These are phyloP conservation scores for Actinopyga echinites DNA, from an alignment of 53 echinoderm and acorn worm genomes.

Conservation along the genomic window DNA sequence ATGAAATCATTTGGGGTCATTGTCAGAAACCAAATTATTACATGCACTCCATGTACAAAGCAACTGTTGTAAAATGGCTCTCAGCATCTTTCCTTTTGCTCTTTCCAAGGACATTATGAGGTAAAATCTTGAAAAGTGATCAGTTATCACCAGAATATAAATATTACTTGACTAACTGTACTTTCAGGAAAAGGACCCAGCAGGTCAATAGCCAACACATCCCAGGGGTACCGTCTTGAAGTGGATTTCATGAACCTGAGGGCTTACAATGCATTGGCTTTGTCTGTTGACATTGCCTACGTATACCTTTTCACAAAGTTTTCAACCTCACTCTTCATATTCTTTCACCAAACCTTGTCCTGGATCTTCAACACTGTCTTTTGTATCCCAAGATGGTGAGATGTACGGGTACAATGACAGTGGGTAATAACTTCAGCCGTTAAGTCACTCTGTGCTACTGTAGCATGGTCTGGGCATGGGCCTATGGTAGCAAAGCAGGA, in stretches of 20 bases:
- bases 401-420: not conserved
- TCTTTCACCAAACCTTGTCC: not conserved
- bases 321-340: not conserved
- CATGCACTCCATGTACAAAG: not conserved
- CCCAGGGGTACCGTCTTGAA: not conserved
- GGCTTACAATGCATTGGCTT: not conserved
- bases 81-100: not conserved
- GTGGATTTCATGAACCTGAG: conserved; percentile 1
- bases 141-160: not conserved
- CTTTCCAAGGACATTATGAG: not conserved
- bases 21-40: not conserved
- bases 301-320: not conserved
- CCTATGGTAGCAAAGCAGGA: too few relatives aligned
- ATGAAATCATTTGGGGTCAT: conserved; percentile 3
- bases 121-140: not conserved
- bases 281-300: not conserved
- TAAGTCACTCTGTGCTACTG: not conserved
- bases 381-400: not conserved
- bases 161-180: not conserved
- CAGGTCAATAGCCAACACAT: not conserved
- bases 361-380: not conserved
- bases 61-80: not conserved
- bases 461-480: too few relatives aligned
- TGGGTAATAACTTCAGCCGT: not conserved
- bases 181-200: conserved; percentile 8